Percentiles rank a stretch among this genome's conserved stretches.
Evolutionary conservation across 92 coral and sea anemone species (phyloP).

Genomic region (Umimayanthus chanpuru): DNA sequence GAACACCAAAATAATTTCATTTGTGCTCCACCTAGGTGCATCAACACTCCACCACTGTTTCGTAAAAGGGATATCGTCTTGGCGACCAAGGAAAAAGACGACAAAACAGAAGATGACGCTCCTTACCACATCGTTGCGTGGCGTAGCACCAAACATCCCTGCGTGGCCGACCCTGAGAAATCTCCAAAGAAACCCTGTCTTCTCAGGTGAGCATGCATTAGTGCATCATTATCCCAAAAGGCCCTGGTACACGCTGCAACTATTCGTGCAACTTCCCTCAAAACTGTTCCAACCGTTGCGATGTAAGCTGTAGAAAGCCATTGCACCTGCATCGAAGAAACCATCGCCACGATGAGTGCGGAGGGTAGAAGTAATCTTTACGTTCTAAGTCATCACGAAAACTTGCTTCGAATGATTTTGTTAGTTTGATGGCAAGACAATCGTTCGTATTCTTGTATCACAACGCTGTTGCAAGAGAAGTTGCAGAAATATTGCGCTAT

Average conservation of each 20-base stretch:
- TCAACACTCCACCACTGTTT: constrained; percentile 32
- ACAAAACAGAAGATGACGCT: constrained; percentile 51
- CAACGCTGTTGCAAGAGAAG: not conserved
- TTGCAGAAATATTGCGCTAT: not conserved
- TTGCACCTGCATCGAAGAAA: not conserved
- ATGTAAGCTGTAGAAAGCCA: not conserved
- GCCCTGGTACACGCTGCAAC: not conserved
- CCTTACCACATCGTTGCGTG: constrained; percentile 80
- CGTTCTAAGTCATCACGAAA: too few species aligned
- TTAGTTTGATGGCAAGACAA: too few species aligned
- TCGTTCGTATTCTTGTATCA: too few species aligned
- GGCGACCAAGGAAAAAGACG: constrained; percentile 77
- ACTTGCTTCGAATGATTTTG: too few species aligned
- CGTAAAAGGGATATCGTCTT: constrained; percentile 69
- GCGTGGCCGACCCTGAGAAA: constrained; percentile 43
- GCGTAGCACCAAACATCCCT: constrained; percentile 78
- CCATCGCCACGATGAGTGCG: too few species aligned
- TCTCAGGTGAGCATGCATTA: not conserved
- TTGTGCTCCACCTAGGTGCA: constrained; percentile 19
- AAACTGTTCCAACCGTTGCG: not conserved
- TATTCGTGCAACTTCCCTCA: too few species aligned
- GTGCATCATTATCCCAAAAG: too few species aligned
- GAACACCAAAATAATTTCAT: too few species aligned
- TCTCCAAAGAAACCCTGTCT: constrained; percentile 36
- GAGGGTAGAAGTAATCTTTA: too few species aligned